Conservation (phyloP, 1,140 invertebrate genomes). For the Rhagoletis zephyria region DNA sequence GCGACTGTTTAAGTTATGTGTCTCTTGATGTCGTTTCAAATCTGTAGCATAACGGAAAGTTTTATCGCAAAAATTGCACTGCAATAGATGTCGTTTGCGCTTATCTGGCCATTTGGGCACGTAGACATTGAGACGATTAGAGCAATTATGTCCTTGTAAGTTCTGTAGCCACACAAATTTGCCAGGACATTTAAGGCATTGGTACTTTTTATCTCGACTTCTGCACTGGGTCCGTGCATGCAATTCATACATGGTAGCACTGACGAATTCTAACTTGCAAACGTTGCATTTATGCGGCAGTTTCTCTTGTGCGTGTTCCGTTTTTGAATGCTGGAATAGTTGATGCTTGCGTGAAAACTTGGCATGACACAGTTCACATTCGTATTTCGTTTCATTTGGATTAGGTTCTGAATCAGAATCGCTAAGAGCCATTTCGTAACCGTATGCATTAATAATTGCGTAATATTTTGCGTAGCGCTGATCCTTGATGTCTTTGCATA, state of each 20-base stretch:
- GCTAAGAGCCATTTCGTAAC: conserved; percentile 65
- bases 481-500: conserved; percentile 60
- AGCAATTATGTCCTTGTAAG: conserved; percentile 62
- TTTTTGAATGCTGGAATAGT: conserved; percentile 63
- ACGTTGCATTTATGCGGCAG: conserved; percentile 60
- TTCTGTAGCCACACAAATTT: conserved; percentile 69
- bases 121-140: conserved; percentile 13
- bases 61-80: conserved; percentile 52
- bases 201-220: conserved; percentile 59
- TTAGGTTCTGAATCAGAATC: conserved; percentile 62
- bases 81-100: conserved; percentile 6
- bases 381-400: conserved; percentile 56
- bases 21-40: conserved; percentile 50
- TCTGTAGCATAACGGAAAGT: conserved; percentile 33
- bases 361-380: conserved; percentile 60
- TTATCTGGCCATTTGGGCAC: conserved; percentile 51
- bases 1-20: background rate
- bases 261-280: conserved; percentile 67
- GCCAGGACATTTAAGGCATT: conserved; percentile 64
- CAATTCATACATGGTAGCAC: conserved; percentile 58
- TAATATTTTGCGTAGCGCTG: conserved; percentile 61
- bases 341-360: conserved; percentile 61
- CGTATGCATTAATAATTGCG: conserved; percentile 63
- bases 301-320: conserved; percentile 58
- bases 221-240: conserved; percentile 64